Evolutionary conservation across 92 coral and sea anemone genomes (phyloP), one percentile per base, ranked within the genome.

Genomic region (Siderastrea radians): DNA sequence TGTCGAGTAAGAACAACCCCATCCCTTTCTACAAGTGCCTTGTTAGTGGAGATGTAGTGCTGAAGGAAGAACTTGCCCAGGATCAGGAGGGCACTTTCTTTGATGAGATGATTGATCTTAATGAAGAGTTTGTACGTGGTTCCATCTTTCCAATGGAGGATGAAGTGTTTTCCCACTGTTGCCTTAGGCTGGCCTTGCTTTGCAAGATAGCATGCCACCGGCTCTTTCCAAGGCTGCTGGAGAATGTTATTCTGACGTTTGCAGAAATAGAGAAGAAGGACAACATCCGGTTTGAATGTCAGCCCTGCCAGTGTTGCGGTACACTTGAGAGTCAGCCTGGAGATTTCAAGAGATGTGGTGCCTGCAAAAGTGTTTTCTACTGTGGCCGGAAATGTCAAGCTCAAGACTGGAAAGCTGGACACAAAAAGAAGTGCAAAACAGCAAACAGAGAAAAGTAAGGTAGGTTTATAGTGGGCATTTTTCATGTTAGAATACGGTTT

Each of bases 351-450:
- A 69, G 77, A 57, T 86, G 85, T 43, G 75, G 90, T 62, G 68
- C 57, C 49, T 86, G 90, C 68, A 86, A 68, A 54, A 73, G 68
- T 80, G 90, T 86, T 73, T 78, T 53, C 55, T 86, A 86, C 72
- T 86, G 90, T 62, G 82, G 90, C 14, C 52, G 68, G 63, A 77
- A 63, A 46, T 86, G 90, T 69, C 90, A 86, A 78, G 84, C 78
- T 6, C 74, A 70, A 26, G 90, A 86, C n/a, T 86, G 90, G 90
- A 86, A 78, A 61, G 72, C 85, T 86, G 85, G 80, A 0, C 90
- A 86, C 79, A 86, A 86, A 45, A 52, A 86, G 68, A 78, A 53
- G 59, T 86, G 90, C 71, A 71, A 79, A 19, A 62, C 15, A 26
- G 48, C 17, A 13, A 54, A 7, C 49, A 79, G 62, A 38, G 58